Evolutionary conservation across 1,140 invertebrate genomes (phyloP), one percentile per base, ranked within the genome.

Genomic region (Wiebesia pumilae): DNA sequence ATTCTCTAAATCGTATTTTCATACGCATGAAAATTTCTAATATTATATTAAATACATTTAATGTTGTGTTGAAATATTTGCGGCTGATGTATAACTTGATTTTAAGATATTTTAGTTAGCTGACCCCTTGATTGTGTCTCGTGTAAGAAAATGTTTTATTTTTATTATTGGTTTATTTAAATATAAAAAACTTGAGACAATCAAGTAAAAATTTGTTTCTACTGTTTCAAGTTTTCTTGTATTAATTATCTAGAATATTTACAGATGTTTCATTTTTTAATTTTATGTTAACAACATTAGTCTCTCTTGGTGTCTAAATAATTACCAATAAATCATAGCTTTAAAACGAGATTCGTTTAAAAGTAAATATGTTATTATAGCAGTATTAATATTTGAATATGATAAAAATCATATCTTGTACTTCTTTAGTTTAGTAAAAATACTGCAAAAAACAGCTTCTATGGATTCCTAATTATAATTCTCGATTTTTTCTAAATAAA

Each of bases 181-280:
- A 35, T 77, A n/a, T 77, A n/a, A 4, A 79, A 33, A 79, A 54
- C 27, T 58, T 51, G 43, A 51, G 38, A 78, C 43, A 78, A 30
- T 58, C 19, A 58, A 58, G 51, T 79, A 12, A 24, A 35, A n/a
- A 4, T 35, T 6, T 79, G 6, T 58, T 79, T 79, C 58, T 58
- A 51, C 19, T 30, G 35, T 71, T 82, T 71, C 58, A 2, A 82
- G 16, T 35, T 19, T 3, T 54, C 40, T 30, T 67, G 30, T 81
- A 71, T 88, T 69, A 84, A 87, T 87, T 81, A 83, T 82, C 78
- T 89, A 88, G 75, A 82, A 84, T 89, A 88, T 88, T 88, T 89
- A 88, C 88, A 83, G 21, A 54, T 83, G 81, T 54, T 71, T 73
- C 38, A 30, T 54, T n/a, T 47, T 82, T n/a, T 43, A 38, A 10